Base-by-base conservation (phyloP, 2,113 vertebrate species). In the Ameiurus melas region DNA sequence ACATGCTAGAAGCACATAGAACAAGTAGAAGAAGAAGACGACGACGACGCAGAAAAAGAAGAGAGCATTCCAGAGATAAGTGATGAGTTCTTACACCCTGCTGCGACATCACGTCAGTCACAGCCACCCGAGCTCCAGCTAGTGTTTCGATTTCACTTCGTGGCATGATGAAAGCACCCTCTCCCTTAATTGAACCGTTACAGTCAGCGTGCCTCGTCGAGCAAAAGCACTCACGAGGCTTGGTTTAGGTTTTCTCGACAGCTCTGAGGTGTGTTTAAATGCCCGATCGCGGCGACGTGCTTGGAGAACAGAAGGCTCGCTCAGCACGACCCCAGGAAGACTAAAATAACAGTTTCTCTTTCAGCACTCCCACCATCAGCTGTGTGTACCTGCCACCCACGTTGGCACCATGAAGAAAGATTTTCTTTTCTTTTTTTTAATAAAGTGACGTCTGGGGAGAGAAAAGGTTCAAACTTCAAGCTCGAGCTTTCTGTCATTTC, bases 231-330 rank as follows among this genome's bases (percentile, higher is more conserved):
- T 66, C 53, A 16, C 55, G 13, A 39, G 79, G 75, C 70, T 71
- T 68, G 7, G 84, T 85, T 85, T 36, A 30, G 83, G 77, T 53
- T 79, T 79, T 71, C 19, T 53, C 25, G n/a, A 77, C 85, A 83
- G 71, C 82, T 91, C 57, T 25, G 62, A 91, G 83, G 87, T 89
- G 87, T 70, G 83, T 81, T 88, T 39, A 66, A 91, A 90, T n/a
- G 83, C 64, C 79, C 12, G 83, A 89, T 75, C 71, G 79, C 75
- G 30, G 73, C 68, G 66, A 60, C 20, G 64, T 27, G 20, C 62
- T 43, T 27, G 58, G 78, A 86, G 88, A 90, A 91, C 91, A 91
- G 91, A 91, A 91, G 91, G 91, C 80, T 82, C 57, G 85, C 91
- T 77, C 91, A 90, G 89, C 90, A 85, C 86, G 89, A 89, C 71